A percentile compares a stretch with the other conserved stretches of the same genome.
Evolutionary conservation across 2,797 vertebrate genomes (phyloP).

Genomic region (Danio choprae): DNA sequence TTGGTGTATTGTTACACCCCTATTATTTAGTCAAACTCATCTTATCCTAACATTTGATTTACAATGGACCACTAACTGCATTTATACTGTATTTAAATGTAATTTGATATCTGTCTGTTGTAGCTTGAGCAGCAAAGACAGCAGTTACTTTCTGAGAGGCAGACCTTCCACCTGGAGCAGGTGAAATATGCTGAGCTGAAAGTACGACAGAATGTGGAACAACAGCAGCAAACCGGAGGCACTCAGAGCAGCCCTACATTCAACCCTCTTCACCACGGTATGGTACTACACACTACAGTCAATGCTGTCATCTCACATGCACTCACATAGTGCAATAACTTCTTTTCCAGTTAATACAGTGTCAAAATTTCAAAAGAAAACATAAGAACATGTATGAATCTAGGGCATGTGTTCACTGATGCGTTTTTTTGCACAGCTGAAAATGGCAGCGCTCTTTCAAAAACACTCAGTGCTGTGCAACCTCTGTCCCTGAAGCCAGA

Average conservation of each 20-base stretch:
- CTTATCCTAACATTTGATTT: background rate
- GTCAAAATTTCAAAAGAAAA: too few species aligned
- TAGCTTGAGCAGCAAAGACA: constrained; percentile 97
- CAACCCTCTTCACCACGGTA: constrained; percentile 82
- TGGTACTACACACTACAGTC: constrained; percentile 75
- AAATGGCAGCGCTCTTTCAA: too few species aligned
- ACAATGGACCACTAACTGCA: background rate
- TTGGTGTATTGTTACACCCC: too few species aligned
- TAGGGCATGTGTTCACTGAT: too few species aligned
- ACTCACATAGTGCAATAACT: constrained; percentile 48
- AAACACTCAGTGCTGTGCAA: too few species aligned
- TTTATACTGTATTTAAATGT: background rate
- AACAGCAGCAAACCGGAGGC: constrained; percentile 76
- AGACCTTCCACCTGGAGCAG: constrained; percentile 97
- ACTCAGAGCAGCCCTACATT: constrained; percentile 39
- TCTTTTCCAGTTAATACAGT: too few species aligned
- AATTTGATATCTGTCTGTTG: background rate
- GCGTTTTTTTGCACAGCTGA: too few species aligned
- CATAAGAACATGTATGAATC: too few species aligned
- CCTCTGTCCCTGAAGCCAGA: too few species aligned
- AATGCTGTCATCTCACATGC: constrained; percentile 63
- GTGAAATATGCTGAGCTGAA: constrained; percentile 92
- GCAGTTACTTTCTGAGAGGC: constrained; percentile 92
- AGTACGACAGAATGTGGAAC: constrained; percentile 80
- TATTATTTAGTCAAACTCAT: background rate